These are phyloP conservation scores for Furcifer pardalis DNA, from an alignment of 2,797 vertebrate genomes.

Conservation along the genomic window DNA sequence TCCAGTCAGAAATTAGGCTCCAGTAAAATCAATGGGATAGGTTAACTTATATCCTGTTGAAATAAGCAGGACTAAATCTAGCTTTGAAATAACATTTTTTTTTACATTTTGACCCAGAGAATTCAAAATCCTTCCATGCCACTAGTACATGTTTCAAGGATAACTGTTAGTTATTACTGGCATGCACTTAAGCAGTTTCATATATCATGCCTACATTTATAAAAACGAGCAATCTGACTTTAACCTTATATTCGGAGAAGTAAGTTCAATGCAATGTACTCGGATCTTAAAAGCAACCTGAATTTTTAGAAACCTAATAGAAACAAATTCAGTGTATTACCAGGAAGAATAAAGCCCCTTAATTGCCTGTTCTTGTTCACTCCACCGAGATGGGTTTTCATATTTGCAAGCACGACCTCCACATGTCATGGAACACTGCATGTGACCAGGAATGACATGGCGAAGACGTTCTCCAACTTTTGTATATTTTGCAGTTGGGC, in stretches of 20 bases:
- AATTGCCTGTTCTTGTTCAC: slow-evolving; percentile 89
- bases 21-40: background rate
- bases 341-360: slow-evolving; percentile 96
- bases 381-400: slow-evolving; percentile 96
- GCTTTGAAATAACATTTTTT: background rate
- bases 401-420: slow-evolving; percentile 96
- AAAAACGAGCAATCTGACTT: background rate
- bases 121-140: background rate
- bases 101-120: slow-evolving; percentile 24
- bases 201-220: background rate
- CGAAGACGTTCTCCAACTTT: slow-evolving; percentile 94
- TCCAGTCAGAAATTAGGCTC: background rate
- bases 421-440: slow-evolving; percentile 98
- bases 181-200: background rate
- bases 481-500: slow-evolving; percentile 95
- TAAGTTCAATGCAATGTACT: background rate
- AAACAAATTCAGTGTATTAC: slow-evolving; percentile 70
- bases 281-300: background rate
- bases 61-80: background rate
- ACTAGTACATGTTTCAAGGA: background rate
- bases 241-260: background rate
- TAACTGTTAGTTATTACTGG: background rate
- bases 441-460: slow-evolving; percentile 92
- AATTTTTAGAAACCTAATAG: background rate
- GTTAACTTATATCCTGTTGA: background rate